phyloP scores from a whole-genome alignment of 2,113 vertebrate species.

The Caranx ignobilis region DNA sequence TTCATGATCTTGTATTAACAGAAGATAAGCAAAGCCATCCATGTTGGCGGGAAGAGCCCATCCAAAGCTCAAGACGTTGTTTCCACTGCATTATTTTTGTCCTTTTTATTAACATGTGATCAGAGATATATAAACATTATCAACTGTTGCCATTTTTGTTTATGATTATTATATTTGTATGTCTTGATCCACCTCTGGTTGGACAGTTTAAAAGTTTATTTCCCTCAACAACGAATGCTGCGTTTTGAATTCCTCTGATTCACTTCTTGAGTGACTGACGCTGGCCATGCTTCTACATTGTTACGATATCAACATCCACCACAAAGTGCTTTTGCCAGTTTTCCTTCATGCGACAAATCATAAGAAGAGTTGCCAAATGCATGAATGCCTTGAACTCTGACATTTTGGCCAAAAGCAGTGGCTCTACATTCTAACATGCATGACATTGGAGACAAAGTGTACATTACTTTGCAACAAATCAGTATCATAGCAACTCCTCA shows the following conservation, averaged over 20 bases:
- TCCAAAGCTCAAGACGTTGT: slow-evolving; percentile 65
- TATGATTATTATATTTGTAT: slow-evolving; percentile 66
- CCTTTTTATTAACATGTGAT: slow-evolving; percentile 70
- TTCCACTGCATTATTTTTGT: slow-evolving; percentile 75
- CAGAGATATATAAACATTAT: slow-evolving; percentile 85
- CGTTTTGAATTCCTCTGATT: slow-evolving; percentile 60
- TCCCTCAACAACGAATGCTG: slow-evolving; percentile 63
- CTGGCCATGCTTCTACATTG: slow-evolving; percentile 74
- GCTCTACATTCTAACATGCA: slow-evolving; percentile 85
- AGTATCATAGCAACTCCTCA: slow-evolving; percentile 69
- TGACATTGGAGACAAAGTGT: slow-evolving; percentile 82
- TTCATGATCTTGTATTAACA: slow-evolving; percentile 79
- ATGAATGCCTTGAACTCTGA: slow-evolving; percentile 92
- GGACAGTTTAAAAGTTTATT: slow-evolving; percentile 57
- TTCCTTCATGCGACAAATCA: slow-evolving; percentile 77
- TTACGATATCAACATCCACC: slow-evolving; percentile 78
- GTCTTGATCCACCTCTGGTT: slow-evolving; percentile 41
- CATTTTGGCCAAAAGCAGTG: slow-evolving; percentile 71
- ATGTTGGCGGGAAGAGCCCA: slow-evolving; percentile 77
- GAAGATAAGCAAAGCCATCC: slow-evolving; percentile 67
- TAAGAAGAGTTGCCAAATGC: slow-evolving; percentile 90
- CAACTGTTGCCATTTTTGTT: slow-evolving; percentile 70
- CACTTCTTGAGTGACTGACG: slow-evolving; percentile 65
- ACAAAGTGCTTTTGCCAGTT: slow-evolving; percentile 84
- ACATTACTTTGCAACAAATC: slow-evolving; percentile 80